A percentile compares a stretch with the other conserved stretches of the same genome.
Conservation (phyloP, 1,140 invertebrate species). For the Magallana angulata region DNA sequence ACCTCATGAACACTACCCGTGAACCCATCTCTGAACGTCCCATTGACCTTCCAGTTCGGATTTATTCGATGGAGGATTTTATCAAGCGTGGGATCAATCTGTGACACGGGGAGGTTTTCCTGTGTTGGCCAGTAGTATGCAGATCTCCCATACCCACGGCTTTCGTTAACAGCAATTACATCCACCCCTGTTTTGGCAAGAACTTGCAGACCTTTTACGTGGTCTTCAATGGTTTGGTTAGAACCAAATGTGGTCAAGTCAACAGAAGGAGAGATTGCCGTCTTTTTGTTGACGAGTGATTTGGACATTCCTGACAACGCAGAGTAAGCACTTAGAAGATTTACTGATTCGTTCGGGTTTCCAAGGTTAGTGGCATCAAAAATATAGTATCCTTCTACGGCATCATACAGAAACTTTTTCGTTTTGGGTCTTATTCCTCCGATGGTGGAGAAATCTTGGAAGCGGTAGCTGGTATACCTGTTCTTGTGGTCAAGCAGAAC, state of each 20-base stretch:
- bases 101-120: constrained; percentile 46
- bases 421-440: not conserved
- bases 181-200: constrained; percentile 56
- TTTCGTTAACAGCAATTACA: constrained; percentile 67
- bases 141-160: constrained; percentile 63
- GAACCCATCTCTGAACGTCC: constrained; percentile 65
- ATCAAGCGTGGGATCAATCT: constrained; percentile 57
- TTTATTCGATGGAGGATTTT: constrained; percentile 56
- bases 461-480: constrained; percentile 52
- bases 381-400: constrained; percentile 61
- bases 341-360: not conserved
- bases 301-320: constrained; percentile 45
- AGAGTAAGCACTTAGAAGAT: constrained; percentile 8
- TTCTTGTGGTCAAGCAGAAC: constrained; percentile 62
- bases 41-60: constrained; percentile 51
- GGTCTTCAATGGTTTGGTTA: constrained; percentile 59
- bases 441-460: not conserved
- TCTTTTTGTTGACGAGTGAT: constrained; percentile 43
- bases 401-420: constrained; percentile 48
- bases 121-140: constrained; percentile 67
- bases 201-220: constrained; percentile 60
- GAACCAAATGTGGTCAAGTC: constrained; percentile 55
- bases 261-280: constrained; percentile 59
- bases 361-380: constrained; percentile 57
- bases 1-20: constrained; percentile 57